These are phyloP conservation scores for Hirundo rustica DNA, from an alignment of 2,797 vertebrate species.

Conservation along the genomic window DNA sequence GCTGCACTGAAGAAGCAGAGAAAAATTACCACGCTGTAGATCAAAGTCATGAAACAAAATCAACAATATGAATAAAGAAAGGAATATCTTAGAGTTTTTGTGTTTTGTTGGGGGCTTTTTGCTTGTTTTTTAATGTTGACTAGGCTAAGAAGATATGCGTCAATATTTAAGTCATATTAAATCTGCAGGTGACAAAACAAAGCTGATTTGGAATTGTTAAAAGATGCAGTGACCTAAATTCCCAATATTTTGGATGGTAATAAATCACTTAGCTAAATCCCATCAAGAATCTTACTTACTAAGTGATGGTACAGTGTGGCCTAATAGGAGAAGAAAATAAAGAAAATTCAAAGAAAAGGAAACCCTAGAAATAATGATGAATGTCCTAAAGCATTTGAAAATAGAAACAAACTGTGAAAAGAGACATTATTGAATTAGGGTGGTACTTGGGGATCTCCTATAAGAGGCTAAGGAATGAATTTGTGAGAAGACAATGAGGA, in stretches of 20 bases:
- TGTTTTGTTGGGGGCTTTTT: neutral
- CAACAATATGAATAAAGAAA: neutral
- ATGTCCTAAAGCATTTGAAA: neutral
- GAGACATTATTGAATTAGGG: neutral
- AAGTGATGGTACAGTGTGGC: neutral
- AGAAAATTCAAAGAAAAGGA: neutral
- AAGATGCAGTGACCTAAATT: neutral
- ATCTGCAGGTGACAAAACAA: neutral
- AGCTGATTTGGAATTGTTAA: neutral
- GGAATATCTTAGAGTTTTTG: neutral
- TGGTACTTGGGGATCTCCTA: neutral
- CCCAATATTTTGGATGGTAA: neutral
- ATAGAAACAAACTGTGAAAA: neutral
- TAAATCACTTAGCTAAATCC: neutral
- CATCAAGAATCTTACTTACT: neutral
- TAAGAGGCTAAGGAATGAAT: neutral
- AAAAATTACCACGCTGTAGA: neutral
- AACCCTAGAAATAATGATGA: neutral
- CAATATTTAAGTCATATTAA: neutral
- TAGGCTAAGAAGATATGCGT: neutral
- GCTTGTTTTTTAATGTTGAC: neutral
- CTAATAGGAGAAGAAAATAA: neutral
- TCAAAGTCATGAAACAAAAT: neutral
- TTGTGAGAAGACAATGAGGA: neutral
- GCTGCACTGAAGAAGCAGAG: neutral